Evolutionary conservation across 2,113 vertebrate genomes (phyloP).

Genomic region (Aegypius monachus): DNA sequence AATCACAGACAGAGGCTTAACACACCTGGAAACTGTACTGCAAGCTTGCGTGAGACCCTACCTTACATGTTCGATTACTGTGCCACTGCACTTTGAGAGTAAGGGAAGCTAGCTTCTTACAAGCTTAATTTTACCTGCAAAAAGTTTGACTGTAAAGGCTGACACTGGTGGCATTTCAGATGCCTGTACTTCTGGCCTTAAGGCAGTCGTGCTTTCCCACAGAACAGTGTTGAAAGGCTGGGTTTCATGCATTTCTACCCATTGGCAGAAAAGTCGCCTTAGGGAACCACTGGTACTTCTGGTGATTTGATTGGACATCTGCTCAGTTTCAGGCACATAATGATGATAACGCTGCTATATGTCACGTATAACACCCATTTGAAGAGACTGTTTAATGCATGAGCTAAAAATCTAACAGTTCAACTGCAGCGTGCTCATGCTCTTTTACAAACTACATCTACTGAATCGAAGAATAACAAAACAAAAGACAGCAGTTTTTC

Average conservation of each 20-base stretch:
- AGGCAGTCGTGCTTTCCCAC: neutral
- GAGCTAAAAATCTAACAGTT: neutral
- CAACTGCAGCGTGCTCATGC: rapidly evolving
- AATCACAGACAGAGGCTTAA: neutral
- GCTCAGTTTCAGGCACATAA: neutral
- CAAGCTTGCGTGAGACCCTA: neutral
- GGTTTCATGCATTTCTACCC: neutral
- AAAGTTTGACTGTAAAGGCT: neutral
- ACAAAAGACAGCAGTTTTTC: neutral
- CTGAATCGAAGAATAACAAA: neutral
- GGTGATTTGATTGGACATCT: neutral
- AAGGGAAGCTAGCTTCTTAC: neutral
- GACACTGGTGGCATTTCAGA: neutral
- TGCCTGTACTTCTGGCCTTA: neutral
- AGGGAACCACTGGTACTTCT: neutral
- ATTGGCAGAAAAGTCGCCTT: neutral
- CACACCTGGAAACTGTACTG: neutral
- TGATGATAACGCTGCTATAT: neutral
- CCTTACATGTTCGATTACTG: neutral
- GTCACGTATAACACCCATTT: neutral
- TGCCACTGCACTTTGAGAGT: neutral
- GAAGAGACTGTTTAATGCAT: neutral
- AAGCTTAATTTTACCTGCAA: neutral
- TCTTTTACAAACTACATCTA: neutral
- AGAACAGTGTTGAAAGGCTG: neutral